Evolutionary conservation across 2,888 invertebrate species (phyloP), one percentile per base, ranked within the genome.

Genomic region (Cantharis lateralis): DNA sequence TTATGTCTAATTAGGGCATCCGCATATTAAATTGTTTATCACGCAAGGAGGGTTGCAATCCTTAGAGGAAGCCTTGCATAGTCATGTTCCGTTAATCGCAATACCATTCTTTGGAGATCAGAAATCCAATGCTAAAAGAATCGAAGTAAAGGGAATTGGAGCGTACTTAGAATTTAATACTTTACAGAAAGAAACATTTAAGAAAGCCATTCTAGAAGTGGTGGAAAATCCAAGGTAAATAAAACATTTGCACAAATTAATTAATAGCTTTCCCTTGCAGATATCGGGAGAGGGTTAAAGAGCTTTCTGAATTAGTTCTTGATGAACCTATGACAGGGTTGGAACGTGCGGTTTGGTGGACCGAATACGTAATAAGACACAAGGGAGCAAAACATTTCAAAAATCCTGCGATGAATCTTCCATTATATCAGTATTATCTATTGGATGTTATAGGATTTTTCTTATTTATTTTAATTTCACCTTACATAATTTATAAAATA

Each of bases 1-100:
- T 87, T 87, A 81, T 82, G 72, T 68, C n/a, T 48, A 48, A 48
- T 48, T n/a, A 48, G 48, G 48, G 2, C 48, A 48, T 48, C n/a
- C 48, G 9, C n/a, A 48, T 2, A 48, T 48, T n/a, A 48, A 48
- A n/a, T 9, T 48, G 9, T 48, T 48, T 48, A n/a, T 48, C n/a
- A 48, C 48, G 9, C 48, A 48, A n/a, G 84, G 84, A 48, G 48
- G 48, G 0, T 7, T 48, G 48, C 48, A 48, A n/a, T 48, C 48
- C 1, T 2, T 48, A n/a, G 48, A 48, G 5, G 48, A 48, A 48
- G 48, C 48, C 1, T n/a, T 48, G 7, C 48, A 48, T n/a, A n/a
- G 48, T 48, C 48, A 48, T n/a, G 48, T 48, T 48, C 48, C 48
- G 1, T 48, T 48, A 7, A 48, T 48, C n/a, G 48, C n/a, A 48